Evolutionary conservation across 1,140 invertebrate species (phyloP), one percentile per base, ranked within the genome.

Genomic region (Eciton burchellii): DNA sequence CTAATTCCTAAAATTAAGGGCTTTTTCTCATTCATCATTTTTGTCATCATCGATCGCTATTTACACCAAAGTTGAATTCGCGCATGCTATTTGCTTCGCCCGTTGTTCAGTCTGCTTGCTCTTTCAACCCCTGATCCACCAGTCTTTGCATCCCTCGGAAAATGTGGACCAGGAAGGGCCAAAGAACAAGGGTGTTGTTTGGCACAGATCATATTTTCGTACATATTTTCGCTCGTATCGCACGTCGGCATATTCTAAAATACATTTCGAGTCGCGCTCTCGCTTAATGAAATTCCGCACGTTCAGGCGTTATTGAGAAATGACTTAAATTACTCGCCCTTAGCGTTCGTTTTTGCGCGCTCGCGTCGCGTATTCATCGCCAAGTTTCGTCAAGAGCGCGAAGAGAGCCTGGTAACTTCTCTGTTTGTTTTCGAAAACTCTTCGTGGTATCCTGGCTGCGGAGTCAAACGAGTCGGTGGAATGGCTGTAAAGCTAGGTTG

Each of bases 21-120:
- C n/a, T n/a, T n/a, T n/a, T n/a, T n/a, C n/a, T n/a, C n/a, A n/a
- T n/a, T n/a, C n/a, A n/a, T n/a, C n/a, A n/a, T n/a, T n/a, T 76
- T 86, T 71, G 84, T 86, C 71, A 86, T 45, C 63, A 79, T 56
- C 84, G 84, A 86, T 83, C 83, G 79, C 74, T 82, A n/a, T n/a
- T n/a, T n/a, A n/a, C n/a, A 56, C 62, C 65, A 72, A 85, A 86
- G 74, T 81, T 60, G 65, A 43, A 81, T 21, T 60, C 41, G 47
- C n/a, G n/a, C n/a, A n/a, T n/a, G n/a, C n/a, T n/a, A n/a, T n/a
- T n/a, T n/a, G n/a, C n/a, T n/a, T n/a, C n/a, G n/a, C n/a, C n/a
- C n/a, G n/a, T n/a, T n/a, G n/a, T n/a, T n/a, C n/a, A n/a, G n/a
- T n/a, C n/a, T 68, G n/a, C 19, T 0, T 12, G 11, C 19, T 14